Evolutionary conservation across 2,888 invertebrate genomes (phyloP).

Genomic region (Aromia moschata): DNA sequence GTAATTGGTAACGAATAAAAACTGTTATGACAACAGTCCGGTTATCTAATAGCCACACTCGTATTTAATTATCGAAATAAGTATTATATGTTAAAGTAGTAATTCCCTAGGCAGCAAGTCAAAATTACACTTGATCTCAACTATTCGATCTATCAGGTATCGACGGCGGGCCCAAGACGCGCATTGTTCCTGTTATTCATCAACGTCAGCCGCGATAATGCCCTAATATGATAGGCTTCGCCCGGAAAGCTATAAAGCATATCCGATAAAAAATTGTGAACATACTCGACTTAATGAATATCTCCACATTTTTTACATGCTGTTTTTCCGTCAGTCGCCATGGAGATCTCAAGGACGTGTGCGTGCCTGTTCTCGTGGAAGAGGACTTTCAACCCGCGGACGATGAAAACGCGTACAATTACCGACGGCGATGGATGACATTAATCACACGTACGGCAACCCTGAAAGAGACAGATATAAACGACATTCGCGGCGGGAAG

Average conservation of each 20-base stretch:
- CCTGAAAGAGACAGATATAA: neutral
- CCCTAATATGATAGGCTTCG: slow-evolving; percentile 6
- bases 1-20: no score
- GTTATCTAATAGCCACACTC: no score
- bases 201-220: slow-evolving; percentile 12
- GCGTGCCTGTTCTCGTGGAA: neutral
- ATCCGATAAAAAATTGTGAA: slow-evolving; percentile 10
- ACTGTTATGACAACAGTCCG: no score
- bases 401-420: slow-evolving; percentile 1
- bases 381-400: slow-evolving; percentile 4
- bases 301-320: slow-evolving; percentile 25
- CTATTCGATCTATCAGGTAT: neutral
- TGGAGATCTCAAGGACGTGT: slow-evolving; percentile 29
- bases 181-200: neutral
- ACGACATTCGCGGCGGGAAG: no score
- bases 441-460: neutral
- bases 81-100: no score
- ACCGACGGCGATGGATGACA: neutral
- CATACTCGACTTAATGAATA: slow-evolving; percentile 15
- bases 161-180: neutral
- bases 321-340: slow-evolving; percentile 34
- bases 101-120: no score
- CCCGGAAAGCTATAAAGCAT: slow-evolving; percentile 11
- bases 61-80: no score
- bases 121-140: no score